Base-by-base conservation (phyloP, 2,113 vertebrate species). In the Rhea americana region DNA sequence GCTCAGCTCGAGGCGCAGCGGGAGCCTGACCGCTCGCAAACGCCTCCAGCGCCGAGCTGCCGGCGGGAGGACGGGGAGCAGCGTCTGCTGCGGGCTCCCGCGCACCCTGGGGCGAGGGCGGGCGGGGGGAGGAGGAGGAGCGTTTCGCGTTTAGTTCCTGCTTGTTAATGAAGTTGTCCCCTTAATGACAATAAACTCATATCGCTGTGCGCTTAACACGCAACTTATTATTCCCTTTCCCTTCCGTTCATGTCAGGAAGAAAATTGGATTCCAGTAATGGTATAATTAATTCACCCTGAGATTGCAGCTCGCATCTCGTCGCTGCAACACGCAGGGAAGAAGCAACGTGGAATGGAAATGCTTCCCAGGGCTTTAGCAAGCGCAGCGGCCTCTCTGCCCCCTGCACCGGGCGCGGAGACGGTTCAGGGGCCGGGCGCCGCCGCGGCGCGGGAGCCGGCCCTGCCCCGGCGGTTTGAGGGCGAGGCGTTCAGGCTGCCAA, bases 111-210 rank as follows among this genome's bases (percentile, higher is more conserved):
- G 35, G 35, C 35, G 35, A 35, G 35, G 35, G 35, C 35, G 35
- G 35, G 35, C 35, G 35, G 35, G 35, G 35, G 35, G 35, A 35
- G 86, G 71, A 72, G 43, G n/a, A 35, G 35, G 35, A 35, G 35
- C 35, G 35, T 28, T 53, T 67, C 53, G 80, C 62, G 26, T 71
- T 92, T 86, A 67, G 72, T 73, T 93, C 67, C 4, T 11, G 16
- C 81, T 74, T 53, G 39, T 94, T 95, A 91, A 96, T 96, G 95
- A 95, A 95, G 93, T 90, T 45, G 50, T 96, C 91, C 75, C 85
- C 9, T 51, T 94, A 93, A 94, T 48, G 95, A 88, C 74, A 81
- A 56, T 18, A 56, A 30, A 48, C 83, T 70, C 2, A 2, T 43
- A 78, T 77, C 39, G 5, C 68, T 41, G 28, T 11, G 43, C 65